phyloP scores from a whole-genome alignment of 2,113 vertebrate genomes.

The Prionailurus viverrinus region DNA sequence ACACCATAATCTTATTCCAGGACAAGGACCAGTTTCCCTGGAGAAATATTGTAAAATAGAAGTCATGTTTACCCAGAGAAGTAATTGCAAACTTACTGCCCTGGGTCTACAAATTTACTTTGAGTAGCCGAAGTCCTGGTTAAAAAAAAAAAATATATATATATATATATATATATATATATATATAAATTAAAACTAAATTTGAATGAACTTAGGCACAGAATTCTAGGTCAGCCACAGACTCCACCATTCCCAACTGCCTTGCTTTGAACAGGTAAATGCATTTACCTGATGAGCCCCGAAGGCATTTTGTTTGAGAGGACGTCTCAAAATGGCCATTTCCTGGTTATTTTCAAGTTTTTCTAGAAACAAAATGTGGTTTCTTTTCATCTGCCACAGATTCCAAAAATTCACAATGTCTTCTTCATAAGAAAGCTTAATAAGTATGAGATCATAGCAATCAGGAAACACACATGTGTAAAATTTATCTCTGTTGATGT shows the following conservation, averaged over 20 bases:
- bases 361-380: neutral
- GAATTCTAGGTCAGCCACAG: neutral
- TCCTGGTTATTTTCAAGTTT: neutral
- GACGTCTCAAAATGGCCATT: neutral
- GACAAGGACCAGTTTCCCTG: neutral
- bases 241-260: neutral
- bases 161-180: too few species aligned
- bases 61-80: neutral
- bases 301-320: neutral
- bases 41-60: neutral
- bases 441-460: conserved; percentile 1
- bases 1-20: neutral
- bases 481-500: neutral
- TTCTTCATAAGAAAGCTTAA: conserved; percentile 23
- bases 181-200: neutral
- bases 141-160: too few species aligned
- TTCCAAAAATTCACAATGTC: neutral
- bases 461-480: neutral
- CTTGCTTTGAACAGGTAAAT: neutral
- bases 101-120: neutral
- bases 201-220: neutral
- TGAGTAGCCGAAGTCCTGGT: neutral
- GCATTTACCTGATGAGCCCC: neutral
- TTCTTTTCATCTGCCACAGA: neutral
- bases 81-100: neutral